Conservation (phyloP, 2,797 vertebrate genomes). For the Pempheris klunzingeri region DNA sequence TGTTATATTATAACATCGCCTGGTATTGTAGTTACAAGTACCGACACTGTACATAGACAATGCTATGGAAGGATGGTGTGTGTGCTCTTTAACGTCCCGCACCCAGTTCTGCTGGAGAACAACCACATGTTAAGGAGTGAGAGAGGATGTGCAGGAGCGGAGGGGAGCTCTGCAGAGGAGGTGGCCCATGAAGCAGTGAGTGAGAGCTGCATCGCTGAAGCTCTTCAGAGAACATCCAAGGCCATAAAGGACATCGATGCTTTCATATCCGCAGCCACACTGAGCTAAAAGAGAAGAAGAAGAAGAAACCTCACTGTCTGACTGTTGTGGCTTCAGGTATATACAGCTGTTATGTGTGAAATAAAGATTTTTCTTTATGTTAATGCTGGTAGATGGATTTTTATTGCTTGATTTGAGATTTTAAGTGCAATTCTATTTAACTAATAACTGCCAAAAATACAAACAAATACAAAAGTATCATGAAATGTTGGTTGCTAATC, state of each 20-base stretch:
- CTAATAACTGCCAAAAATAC: neutral
- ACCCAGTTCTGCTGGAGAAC: slow-evolving; percentile 81
- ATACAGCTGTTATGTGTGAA: neutral
- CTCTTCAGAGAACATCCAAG: slow-evolving; percentile 80
- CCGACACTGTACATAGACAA: neutral
- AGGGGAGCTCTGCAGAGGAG: slow-evolving; percentile 8
- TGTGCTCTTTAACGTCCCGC: slow-evolving; percentile 68
- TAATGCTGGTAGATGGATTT: neutral
- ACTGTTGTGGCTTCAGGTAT: neutral
- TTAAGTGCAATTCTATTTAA: neutral
- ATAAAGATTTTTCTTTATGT: slow-evolving; percentile 14
- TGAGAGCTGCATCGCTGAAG: slow-evolving; percentile 69
- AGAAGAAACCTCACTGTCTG: neutral
- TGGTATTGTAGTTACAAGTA: neutral
- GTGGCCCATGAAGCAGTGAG: slow-evolving; percentile 36
- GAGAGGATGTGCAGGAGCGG: slow-evolving; percentile 7
- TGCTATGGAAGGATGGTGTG: neutral
- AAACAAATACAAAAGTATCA: too few relatives aligned
- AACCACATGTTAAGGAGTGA: slow-evolving; percentile 45
- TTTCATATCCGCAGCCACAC: slow-evolving; percentile 63
- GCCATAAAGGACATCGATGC: slow-evolving; percentile 83
- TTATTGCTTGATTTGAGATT: neutral
- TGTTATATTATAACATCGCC: neutral
- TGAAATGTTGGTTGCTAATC: slow-evolving; percentile 4
- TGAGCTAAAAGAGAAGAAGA: slow-evolving; percentile 33